Evolutionary conservation across 2,888 invertebrate genomes (phyloP).

Genomic region (Creontiades dilutus): DNA sequence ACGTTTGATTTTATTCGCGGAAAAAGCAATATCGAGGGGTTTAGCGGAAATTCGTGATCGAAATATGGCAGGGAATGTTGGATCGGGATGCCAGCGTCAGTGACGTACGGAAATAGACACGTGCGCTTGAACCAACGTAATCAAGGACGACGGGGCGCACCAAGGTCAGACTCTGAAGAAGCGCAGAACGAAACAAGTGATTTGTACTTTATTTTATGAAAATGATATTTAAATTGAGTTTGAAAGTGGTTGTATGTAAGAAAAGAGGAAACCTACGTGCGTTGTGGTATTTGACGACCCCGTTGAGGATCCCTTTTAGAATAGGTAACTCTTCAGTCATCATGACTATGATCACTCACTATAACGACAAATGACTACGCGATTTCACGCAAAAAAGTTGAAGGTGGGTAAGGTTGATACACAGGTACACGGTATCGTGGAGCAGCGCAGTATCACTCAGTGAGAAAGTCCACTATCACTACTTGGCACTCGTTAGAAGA

Average conservation of each 20-base stretch:
- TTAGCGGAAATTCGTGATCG: too few species aligned
- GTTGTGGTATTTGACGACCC: conserved; percentile 94
- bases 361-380: conserved; percentile 52
- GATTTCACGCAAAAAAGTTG: neutral
- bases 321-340: conserved; percentile 95
- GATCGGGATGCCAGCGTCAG: conserved; percentile 8
- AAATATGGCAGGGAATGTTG: neutral
- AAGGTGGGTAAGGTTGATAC: conserved; percentile 36
- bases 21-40: too few species aligned
- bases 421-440: conserved; percentile 28
- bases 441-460: conserved; percentile 38
- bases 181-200: conserved; percentile 23
- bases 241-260: neutral
- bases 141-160: conserved; percentile 17
- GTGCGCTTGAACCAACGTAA: conserved; percentile 2
- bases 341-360: conserved; percentile 77
- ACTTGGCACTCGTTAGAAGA: conserved; percentile 37
- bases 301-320: conserved; percentile 93
- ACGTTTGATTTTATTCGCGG: too few species aligned
- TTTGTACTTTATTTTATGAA: neutral
- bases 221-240: neutral
- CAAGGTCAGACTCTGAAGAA: conserved; percentile 14
- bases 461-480: neutral
- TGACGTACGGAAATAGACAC: conserved; percentile 29
- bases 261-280: conserved; percentile 87